Percentiles rank a stretch among this genome's conserved stretches.
phyloP scores from a whole-genome alignment of 92 coral and sea anemone species.

The Montipora capitata region DNA sequence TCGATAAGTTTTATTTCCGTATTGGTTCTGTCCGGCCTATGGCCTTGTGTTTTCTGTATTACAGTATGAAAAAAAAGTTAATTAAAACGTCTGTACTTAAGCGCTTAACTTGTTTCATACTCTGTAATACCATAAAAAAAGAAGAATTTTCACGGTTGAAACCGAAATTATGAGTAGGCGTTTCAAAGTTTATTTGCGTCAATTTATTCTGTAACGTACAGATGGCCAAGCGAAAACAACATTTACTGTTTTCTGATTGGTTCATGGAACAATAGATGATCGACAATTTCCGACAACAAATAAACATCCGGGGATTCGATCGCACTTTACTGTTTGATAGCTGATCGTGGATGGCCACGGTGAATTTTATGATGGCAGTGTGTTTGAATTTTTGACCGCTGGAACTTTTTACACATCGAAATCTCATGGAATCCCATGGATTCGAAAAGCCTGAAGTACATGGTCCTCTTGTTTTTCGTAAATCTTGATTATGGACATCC shows the following conservation, averaged over 20 bases:
- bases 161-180: slow-evolving; percentile 23
- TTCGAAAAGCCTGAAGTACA: slow-evolving; percentile 71
- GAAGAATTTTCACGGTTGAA: neutral
- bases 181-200: slow-evolving; percentile 11
- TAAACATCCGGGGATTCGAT: slow-evolving; percentile 78
- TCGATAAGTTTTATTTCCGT: neutral
- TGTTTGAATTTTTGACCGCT: neutral
- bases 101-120: too few species aligned
- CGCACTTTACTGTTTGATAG: slow-evolving; percentile 19
- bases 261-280: slow-evolving; percentile 55
- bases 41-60: too few species aligned
- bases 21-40: neutral
- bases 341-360: slow-evolving; percentile 19
- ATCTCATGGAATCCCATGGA: slow-evolving; percentile 93
- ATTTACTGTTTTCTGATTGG: slow-evolving; percentile 69
- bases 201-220: slow-evolving; percentile 17
- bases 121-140: neutral
- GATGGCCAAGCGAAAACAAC: slow-evolving; percentile 25
- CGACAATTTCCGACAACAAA: slow-evolving; percentile 57
- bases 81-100: too few species aligned
- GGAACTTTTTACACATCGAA: slow-evolving; percentile 43
- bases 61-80: too few species aligned
- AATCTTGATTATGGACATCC: slow-evolving; percentile 78
- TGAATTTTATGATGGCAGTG: neutral
- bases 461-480: slow-evolving; percentile 59